A percentile compares a stretch with the other conserved stretches of the same genome.
Evolutionary conservation across 2,888 invertebrate species (phyloP).

Genomic region (Malacosoma neustria): DNA sequence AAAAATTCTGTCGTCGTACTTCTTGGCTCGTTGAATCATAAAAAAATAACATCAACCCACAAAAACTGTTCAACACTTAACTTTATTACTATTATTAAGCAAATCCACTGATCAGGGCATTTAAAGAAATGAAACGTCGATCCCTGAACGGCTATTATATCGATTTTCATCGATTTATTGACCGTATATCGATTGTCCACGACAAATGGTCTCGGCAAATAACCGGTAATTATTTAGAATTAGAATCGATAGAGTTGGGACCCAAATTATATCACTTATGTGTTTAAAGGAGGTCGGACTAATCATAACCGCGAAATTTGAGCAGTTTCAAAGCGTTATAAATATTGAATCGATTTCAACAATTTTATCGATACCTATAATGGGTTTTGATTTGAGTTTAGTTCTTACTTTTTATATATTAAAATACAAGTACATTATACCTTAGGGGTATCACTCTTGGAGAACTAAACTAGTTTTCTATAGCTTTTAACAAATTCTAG

Average conservation of each 20-base stretch:
- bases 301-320: constrained; percentile 55
- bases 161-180: constrained; percentile 73
- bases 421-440: too few relatives aligned
- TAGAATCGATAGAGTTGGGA: constrained; percentile 71
- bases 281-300: constrained; percentile 72
- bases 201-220: constrained; percentile 69
- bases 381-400: too few relatives aligned
- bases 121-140: constrained; percentile 74
- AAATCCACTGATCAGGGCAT: constrained; percentile 68
- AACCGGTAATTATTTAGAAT: constrained; percentile 71
- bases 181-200: constrained; percentile 73
- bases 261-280: constrained; percentile 75
- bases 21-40: not conserved
- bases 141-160: constrained; percentile 60
- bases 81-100: constrained; percentile 68
- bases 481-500: too few relatives aligned
- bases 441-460: too few relatives aligned
- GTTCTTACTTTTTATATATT: too few relatives aligned
- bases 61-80: constrained; percentile 57
- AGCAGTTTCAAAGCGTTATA: not conserved
- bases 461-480: too few relatives aligned
- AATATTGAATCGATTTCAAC: not conserved
- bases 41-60: constrained; percentile 18
- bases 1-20: too few relatives aligned
- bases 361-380: not conserved